Conservation (phyloP, 2,888 invertebrate species). For the Drosophila vallismaia region DNA sequence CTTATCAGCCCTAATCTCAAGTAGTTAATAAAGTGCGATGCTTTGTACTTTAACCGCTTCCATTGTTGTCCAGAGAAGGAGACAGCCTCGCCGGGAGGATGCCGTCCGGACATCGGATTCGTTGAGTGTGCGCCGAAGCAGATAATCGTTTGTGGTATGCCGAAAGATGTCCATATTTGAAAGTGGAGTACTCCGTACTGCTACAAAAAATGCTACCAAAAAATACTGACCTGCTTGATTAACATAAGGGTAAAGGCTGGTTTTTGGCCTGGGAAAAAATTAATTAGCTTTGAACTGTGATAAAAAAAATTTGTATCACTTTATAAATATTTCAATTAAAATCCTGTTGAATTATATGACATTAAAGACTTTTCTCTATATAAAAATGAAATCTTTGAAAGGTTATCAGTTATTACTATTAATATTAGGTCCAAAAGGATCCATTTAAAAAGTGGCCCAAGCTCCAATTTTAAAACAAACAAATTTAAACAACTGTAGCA, state of each 20-base stretch:
- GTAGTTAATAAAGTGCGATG: conserved; percentile 83
- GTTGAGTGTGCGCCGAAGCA: conserved; percentile 74
- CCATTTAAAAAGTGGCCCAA: too few species aligned
- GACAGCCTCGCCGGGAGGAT: conserved; percentile 24
- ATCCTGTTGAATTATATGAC: too few species aligned
- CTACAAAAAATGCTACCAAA: neutral
- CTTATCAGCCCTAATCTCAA: conserved; percentile 83
- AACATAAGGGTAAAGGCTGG: conserved; percentile 53
- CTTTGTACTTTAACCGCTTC: conserved; percentile 81
- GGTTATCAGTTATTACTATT: too few species aligned
- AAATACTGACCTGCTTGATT: conserved; percentile 50
- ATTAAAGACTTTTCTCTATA: too few species aligned
- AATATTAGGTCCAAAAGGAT: too few species aligned
- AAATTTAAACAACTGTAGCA: neutral
- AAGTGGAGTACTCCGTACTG: conserved; percentile 26
- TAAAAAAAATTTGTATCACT: too few species aligned
- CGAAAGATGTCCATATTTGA: conserved; percentile 62
- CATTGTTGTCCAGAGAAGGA: conserved; percentile 58
- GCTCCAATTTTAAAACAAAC: neutral
- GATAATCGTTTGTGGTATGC: conserved; percentile 80
- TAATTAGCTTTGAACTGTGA: neutral
- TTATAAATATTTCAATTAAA: too few species aligned
- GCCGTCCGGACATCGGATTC: conserved; percentile 41
- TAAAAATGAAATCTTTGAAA: too few species aligned
- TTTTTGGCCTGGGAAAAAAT: conserved; percentile 25